phyloP scores from a whole-genome alignment of 2,888 invertebrate species.

The Zelleria hepariella region DNA sequence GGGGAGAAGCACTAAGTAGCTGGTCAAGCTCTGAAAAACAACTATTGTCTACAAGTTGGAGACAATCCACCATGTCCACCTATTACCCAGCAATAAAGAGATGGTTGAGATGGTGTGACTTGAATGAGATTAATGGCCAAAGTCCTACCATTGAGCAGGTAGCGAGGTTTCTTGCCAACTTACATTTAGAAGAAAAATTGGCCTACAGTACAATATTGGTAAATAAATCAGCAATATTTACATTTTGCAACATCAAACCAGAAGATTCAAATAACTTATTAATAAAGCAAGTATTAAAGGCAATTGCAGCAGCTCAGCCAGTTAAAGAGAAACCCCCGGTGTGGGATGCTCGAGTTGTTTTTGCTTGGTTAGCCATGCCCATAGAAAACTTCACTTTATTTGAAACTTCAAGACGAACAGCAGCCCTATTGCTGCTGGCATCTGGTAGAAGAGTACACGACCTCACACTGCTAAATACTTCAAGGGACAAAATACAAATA shows the following conservation, averaged over 20 bases:
- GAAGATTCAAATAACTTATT: constrained; percentile 11
- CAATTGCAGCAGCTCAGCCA: constrained; percentile 9
- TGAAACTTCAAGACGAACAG: background rate
- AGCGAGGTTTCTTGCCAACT: constrained; percentile 13
- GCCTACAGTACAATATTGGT: constrained; percentile 16
- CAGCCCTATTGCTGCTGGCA: background rate
- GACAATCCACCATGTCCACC: background rate
- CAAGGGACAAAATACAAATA: background rate
- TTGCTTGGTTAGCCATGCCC: background rate
- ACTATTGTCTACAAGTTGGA: background rate
- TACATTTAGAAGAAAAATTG: constrained; percentile 10
- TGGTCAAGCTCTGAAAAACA: background rate
- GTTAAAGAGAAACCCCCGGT: constrained; percentile 10
- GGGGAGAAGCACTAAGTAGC: background rate
- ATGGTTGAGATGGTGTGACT: constrained; percentile 2
- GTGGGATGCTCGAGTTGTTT: constrained; percentile 13
- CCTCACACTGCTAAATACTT: constrained; percentile 1
- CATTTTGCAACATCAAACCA: constrained; percentile 13
- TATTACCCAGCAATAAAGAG: constrained; percentile 2
- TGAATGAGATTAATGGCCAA: constrained; percentile 1
- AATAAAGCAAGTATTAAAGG: constrained; percentile 14
- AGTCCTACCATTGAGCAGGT: constrained; percentile 7
- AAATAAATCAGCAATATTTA: constrained; percentile 17
- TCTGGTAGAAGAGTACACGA: constrained; percentile 5
- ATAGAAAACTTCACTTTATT: background rate